Conservation (phyloP, 2,888 invertebrate genomes). For the Smittia aterrima region DNA sequence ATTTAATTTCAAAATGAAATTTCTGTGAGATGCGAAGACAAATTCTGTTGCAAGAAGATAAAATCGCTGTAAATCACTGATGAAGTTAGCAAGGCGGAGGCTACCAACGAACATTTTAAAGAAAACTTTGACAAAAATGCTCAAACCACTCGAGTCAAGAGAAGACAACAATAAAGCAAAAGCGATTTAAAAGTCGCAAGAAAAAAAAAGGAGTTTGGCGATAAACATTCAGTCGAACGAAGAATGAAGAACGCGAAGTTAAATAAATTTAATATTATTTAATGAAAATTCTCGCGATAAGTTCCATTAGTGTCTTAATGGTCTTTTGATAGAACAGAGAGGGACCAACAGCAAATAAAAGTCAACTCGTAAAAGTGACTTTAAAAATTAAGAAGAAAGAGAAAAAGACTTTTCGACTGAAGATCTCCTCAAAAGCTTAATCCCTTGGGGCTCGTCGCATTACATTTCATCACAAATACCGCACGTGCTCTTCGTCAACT, state of each 20-base stretch:
- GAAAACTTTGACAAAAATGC: constrained; percentile 11
- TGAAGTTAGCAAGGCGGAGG: not conserved
- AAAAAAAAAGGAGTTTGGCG: not conserved
- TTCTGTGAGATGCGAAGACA: not conserved
- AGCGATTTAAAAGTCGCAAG: not conserved
- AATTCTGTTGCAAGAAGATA: not conserved
- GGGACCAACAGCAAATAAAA: constrained; percentile 4
- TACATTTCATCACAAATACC: not conserved
- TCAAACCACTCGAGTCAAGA: not conserved
- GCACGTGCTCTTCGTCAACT: not conserved
- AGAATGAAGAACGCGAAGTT: constrained; percentile 22
- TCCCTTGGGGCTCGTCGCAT: not conserved
- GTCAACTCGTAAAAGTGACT: not conserved
- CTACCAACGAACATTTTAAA: not conserved
- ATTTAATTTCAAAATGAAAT: constrained; percentile 11
- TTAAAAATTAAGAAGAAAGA: constrained; percentile 30
- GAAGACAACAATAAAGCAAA: constrained; percentile 1
- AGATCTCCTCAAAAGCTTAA: not conserved
- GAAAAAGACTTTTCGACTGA: not conserved
- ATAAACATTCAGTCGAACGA: not conserved
- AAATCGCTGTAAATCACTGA: not conserved
- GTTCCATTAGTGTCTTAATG: constrained; percentile 55
- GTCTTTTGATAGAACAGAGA: constrained; percentile 45
- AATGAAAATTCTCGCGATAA: constrained; percentile 47
- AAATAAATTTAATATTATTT: constrained; percentile 32